Evolutionary conservation across 2,797 vertebrate species (phyloP), one percentile per base, ranked within the genome.

Genomic region (Melanotaenia pygmaea): DNA sequence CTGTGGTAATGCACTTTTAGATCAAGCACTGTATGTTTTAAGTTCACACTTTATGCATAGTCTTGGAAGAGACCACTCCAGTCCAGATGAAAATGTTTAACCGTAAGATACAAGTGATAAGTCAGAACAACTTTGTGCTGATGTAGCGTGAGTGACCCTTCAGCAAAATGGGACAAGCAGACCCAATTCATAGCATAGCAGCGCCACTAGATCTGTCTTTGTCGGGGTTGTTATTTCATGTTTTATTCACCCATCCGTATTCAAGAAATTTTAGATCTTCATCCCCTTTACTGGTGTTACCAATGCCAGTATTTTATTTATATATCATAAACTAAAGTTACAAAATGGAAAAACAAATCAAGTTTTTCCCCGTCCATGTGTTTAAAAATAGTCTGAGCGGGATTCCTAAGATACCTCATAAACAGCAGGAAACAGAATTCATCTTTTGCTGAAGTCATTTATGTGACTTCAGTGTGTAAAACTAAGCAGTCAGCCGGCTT

Each of bases 181-280:
- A 37, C 35, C 35, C 35, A 37, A 11, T 37, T 37, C 35, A 37
- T 37, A 11, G 2, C 35, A 12, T 3, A 11, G 2, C 38, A 8
- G 26, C 50, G 18, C 40, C 2, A 13, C 30, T 20, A 50, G 16
- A 63, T 30, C 10, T 2, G 1, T 60, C 22, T 13, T 2, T 38
- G 13, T 16, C 16, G n/a, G 58, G 12, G n/a, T 60, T 22, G 38
- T 22, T 9, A n/a, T 43, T 60, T 24, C 2, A 40, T 24, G n/a
- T 24, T 61, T 61, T 61, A 11, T 47, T 63, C 18, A n/a, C 26
- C 4, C 40, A 30, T 45, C 22, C 18, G 34, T 18, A 54, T 38
- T 32, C 38, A 24, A 66, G 64, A 57, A 73, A 60, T 20, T 67
- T 18, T 18, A 18, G 14, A 16, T 18, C 10, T 37, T 37, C 40